Base-by-base conservation (phyloP, 2,888 invertebrate species). In the Dioctria rufipes region DNA sequence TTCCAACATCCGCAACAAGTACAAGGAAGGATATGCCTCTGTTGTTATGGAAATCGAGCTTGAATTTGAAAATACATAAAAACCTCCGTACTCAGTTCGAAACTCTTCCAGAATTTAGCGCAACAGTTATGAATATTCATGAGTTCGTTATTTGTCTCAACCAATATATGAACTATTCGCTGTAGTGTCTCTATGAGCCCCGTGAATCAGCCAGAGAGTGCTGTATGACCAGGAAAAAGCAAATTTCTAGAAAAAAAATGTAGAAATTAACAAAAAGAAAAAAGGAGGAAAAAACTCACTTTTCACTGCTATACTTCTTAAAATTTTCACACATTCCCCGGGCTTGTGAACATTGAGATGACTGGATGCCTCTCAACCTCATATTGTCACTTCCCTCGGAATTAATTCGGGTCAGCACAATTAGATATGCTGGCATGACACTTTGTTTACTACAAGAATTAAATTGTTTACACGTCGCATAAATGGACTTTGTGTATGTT, bases 401-500 rank as follows among this genome's bases (percentile, higher is more conserved):
- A 73, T 73, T 73, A 58, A 73, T 77, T 46, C 63, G 63, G 77
- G 77, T 49, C 77, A 77, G 77, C 6, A 63, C 63, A 63, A 77
- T 61, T 61, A 77, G 77, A 61, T 46, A 58, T 13, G 61, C 37
- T 13, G 37, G 13, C 63, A 39, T 63, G 63, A 61, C 77, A 63
- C 51, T 77, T 61, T 77, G 77, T 77, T 77, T 77, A 39, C 63
- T 43, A 11, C 25, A 37, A 11, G 63, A 63, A 77, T 77, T 77
- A 77, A 77, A 77, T 77, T 77, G 63, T 77, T 77, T 77, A 77
- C 77, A 63, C 51, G 63, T 63, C 77, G 40, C 49, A 77, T 77
- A 77, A 51, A 61, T 77, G 11, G 77, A 63, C 13, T 63, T 25
- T 42, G 4, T 63, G 61, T 77, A 63, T 49, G 51, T 39, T 46